Evolutionary conservation across 2,113 vertebrate genomes (phyloP), one percentile per base, ranked within the genome.

Genomic region (Psettodes erumei): DNA sequence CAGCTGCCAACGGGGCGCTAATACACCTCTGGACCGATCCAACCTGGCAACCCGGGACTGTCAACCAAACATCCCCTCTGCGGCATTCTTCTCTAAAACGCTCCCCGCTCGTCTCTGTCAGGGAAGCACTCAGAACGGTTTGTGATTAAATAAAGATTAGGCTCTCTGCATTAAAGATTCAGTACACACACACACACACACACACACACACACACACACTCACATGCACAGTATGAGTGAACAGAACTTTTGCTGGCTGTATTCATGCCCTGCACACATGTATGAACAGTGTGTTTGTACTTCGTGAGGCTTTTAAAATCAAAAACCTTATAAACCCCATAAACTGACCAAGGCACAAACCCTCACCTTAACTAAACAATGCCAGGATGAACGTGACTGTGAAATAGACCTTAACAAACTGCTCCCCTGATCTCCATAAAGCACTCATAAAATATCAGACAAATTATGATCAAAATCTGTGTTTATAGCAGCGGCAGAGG

Each of bases 61-160:
- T 35, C 82, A 56, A 45, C 68, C 82, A 81, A 90, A 78, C 81
- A 91, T 85, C 76, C 79, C 58, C 42, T 54, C 25, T 1, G 23
- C 28, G 70, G 51, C 58, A 56, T 72, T 84, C 51, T 73, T 70
- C 70, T 76, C 47, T 19, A 47, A 74, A 61, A 33, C 56, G n/a
- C 35, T 67, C 63, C 54, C 13, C 35, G 5, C 65, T 42, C 1
- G 18, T 65, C 50, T 64, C 38, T 79, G 77, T 76, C 86, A 86
- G 69, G 54, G 59, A 86, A 65, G 71, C 75, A 83, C 88, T 89
- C 10, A 33, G 89, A 90, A 90, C 75, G 86, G 88, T 85, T 83
- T 77, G 71, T 85, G 84, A 92, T 93, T 91, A 89, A 91, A 92
- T 89, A 93, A 89, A 92, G 90, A 93, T 93, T 88, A 91, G 77